Conservation (phyloP, 2,888 invertebrate species). For the Xestia sexstrigata region DNA sequence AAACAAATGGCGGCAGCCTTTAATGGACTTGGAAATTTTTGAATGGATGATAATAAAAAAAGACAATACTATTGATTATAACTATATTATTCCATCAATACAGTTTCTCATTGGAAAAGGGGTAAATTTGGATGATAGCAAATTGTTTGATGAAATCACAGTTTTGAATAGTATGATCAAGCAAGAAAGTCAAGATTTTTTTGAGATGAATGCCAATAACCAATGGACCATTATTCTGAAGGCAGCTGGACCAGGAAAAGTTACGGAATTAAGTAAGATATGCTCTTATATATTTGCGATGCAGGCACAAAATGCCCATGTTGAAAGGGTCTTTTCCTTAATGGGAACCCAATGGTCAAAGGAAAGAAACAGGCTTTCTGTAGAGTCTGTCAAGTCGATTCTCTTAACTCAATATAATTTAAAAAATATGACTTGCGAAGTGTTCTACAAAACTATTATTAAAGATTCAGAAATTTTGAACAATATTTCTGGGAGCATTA, state of each 20-base stretch:
- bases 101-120: conserved; percentile 21
- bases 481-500: conserved; percentile 11
- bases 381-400: conserved; percentile 28
- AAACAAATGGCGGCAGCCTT: conserved; percentile 20
- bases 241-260: conserved; percentile 24
- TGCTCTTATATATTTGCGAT: too few relatives aligned
- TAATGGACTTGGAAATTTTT: conserved; percentile 24
- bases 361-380: conserved; percentile 21
- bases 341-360: conserved; percentile 36
- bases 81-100: conserved; percentile 20
- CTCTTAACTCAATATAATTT: conserved; percentile 27
- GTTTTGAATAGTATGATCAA: conserved; percentile 15
- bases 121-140: conserved; percentile 9
- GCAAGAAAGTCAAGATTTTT: conserved; percentile 29
- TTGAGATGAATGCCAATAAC: conserved; percentile 28
- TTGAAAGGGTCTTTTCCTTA: conserved; percentile 41
- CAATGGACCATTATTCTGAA: conserved; percentile 31
- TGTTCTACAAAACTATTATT: conserved; percentile 34
- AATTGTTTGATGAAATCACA: conserved; percentile 22
- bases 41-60: conserved; percentile 8
- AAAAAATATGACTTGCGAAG: conserved; percentile 30
- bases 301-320: too few relatives aligned
- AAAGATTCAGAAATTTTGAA: conserved; percentile 32
- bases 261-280: too few relatives aligned
- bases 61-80: conserved; percentile 15